Conservation (phyloP, 2,113 vertebrate species). For the Burhinus oedicnemus region DNA sequence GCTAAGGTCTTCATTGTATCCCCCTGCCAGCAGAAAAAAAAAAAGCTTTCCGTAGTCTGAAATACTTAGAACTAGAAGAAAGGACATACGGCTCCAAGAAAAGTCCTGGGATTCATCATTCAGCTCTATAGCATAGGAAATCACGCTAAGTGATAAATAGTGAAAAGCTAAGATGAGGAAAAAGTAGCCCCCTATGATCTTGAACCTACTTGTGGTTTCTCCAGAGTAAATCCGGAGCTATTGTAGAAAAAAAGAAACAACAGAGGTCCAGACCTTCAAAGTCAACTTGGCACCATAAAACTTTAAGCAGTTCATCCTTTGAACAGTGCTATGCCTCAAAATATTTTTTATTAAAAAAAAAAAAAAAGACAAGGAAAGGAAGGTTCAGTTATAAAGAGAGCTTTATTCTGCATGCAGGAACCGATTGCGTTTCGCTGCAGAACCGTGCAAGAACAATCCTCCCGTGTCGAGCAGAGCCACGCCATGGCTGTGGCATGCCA, state of each 20-base stretch:
- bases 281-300: background rate
- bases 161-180: background rate
- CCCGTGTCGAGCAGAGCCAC: background rate
- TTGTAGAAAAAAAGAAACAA: background rate
- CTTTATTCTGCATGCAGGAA: conserved; percentile 8
- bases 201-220: background rate
- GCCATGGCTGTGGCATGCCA: background rate
- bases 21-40: background rate
- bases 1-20: background rate
- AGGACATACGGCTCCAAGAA: background rate
- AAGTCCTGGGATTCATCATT: background rate
- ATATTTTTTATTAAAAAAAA: background rate
- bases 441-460: background rate
- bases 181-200: background rate
- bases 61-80: background rate
- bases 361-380: background rate
- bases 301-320: background rate
- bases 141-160: conserved; percentile 15
- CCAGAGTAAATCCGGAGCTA: background rate
- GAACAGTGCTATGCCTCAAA: background rate
- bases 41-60: background rate
- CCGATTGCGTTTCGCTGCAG: background rate
- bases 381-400: background rate
- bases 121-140: background rate
- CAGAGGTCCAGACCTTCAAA: background rate